Percentiles rank a stretch among this genome's conserved stretches.
Evolutionary conservation across 2,888 invertebrate species (phyloP).

Genomic region (Urechis unicinctus): DNA sequence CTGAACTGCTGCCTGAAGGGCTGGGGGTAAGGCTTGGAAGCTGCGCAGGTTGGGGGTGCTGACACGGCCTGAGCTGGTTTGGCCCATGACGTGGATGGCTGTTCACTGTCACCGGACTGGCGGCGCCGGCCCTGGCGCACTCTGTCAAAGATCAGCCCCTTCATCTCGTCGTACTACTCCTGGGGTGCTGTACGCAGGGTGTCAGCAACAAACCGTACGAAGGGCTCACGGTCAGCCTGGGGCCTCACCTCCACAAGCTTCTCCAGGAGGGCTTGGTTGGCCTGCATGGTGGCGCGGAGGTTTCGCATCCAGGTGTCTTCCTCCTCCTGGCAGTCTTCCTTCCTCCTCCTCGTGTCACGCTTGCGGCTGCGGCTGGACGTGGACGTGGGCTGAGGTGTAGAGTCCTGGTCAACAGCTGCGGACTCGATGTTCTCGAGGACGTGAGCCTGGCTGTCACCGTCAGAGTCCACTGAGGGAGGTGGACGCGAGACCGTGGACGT

Average conservation of each 20-base stretch:
- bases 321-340: neutral
- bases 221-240: neutral
- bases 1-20: too few relatives aligned
- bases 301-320: neutral
- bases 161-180: neutral
- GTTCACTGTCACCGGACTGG: slow-evolving; percentile 2
- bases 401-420: too few relatives aligned
- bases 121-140: slow-evolving; percentile 6
- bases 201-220: too few relatives aligned
- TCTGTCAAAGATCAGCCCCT: slow-evolving; percentile 8
- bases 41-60: too few relatives aligned
- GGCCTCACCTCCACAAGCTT: neutral
- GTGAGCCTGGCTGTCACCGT: neutral
- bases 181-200: neutral
- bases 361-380: neutral
- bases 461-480: neutral
- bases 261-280: neutral
- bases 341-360: neutral
- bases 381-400: neutral
- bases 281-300: slow-evolving; percentile 5
- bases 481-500: neutral
- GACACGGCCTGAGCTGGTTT: neutral
- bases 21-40: too few relatives aligned
- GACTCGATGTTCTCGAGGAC: too few relatives aligned
- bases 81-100: neutral